A percentile compares a stretch with the other conserved stretches of the same genome.
Conservation (phyloP, 1,140 invertebrate genomes). For the Homalodisca vitripennis region DNA sequence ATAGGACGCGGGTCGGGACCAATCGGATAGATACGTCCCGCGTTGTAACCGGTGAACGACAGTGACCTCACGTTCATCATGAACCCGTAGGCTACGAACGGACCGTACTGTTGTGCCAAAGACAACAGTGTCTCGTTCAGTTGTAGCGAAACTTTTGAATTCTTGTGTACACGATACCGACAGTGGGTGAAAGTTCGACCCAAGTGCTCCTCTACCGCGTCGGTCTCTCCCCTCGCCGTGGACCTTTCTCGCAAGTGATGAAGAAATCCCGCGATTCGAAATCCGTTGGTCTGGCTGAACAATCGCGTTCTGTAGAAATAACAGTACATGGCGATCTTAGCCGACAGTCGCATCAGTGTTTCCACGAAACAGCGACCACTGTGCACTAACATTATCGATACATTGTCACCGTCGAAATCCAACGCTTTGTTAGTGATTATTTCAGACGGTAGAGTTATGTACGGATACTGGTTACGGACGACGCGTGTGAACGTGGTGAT, state of each 20-base stretch:
- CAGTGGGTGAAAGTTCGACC: background rate
- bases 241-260: background rate
- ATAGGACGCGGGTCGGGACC: background rate
- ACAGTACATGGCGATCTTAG: conserved; percentile 8
- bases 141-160: background rate
- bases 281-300: conserved; percentile 13
- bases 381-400: background rate
- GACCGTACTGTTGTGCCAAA: conserved; percentile 7
- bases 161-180: background rate
- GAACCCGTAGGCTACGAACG: background rate
- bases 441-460: background rate
- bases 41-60: conserved; percentile 1
- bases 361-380: background rate
- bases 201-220: background rate
- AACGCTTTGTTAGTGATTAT: conserved; percentile 11
- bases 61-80: background rate
- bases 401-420: conserved; percentile 11
- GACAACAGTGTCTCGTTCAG: conserved; percentile 5
- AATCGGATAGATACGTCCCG: background rate
- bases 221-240: background rate
- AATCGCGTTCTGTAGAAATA: background rate
- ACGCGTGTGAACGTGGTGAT: conserved; percentile 4
- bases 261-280: background rate
- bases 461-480: background rate
- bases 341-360: background rate